Percentiles rank a stretch among this genome's conserved stretches.
phyloP scores from a whole-genome alignment of 2,113 vertebrate species.

The Lynx canadensis region DNA sequence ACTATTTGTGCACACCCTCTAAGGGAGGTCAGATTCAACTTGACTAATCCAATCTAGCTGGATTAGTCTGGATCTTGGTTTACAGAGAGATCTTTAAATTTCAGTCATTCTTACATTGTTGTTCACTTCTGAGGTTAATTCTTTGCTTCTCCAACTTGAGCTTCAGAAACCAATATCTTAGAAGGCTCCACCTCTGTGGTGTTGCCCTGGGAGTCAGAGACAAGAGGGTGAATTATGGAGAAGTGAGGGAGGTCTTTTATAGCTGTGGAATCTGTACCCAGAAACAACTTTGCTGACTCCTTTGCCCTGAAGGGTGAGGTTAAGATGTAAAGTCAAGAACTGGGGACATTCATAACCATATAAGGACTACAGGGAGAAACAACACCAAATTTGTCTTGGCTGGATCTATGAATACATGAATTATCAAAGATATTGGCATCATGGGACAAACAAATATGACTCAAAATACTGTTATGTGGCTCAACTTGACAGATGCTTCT shows the following conservation, averaged over 20 bases:
- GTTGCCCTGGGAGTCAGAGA: background rate
- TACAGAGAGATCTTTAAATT: background rate
- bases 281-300: background rate
- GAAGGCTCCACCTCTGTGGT: background rate
- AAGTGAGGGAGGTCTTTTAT: background rate
- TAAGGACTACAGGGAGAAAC: background rate
- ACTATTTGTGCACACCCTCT: background rate
- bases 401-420: background rate
- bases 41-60: background rate
- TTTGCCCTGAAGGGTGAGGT: background rate
- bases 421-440: background rate
- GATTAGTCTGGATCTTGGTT: background rate
- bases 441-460: background rate
- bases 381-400: background rate
- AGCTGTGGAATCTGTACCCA: background rate
- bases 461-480: too few species aligned
- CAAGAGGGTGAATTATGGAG: background rate
- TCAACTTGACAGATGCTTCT: background rate
- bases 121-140: background rate
- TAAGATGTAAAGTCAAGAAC: background rate
- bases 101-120: background rate
- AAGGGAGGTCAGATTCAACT: background rate
- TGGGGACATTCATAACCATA: background rate
- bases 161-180: background rate
- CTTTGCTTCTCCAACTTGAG: background rate